Evolutionary conservation across 2,113 vertebrate genomes (phyloP), one percentile per base, ranked within the genome.

Genomic region (Myrmecobius fasciatus): DNA sequence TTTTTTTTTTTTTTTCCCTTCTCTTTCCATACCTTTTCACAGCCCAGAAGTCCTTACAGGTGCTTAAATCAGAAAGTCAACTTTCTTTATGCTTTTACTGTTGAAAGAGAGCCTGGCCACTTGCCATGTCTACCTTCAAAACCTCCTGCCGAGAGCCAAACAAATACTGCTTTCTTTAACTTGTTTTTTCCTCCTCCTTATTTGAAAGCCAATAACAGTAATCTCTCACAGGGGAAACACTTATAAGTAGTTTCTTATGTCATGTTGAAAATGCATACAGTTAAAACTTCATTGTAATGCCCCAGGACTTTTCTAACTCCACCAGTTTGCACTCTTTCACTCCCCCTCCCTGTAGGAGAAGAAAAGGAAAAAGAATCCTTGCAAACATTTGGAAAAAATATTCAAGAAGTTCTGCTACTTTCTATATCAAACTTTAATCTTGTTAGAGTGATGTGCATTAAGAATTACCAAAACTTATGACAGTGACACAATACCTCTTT

Each of bases 221-320:
- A 60, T 95, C 96, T 94, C 36, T 83, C 67, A 43, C 54, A 9
- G 3, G 53, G 52, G 88, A 91, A 95, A 93, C 75, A 92, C 94
- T 96, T 91, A 67, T 49, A 93, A 93, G 95, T 89, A 88, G 93
- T 96, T 92, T 95, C 93, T 53, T 12, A 89, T 51, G 91, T 92
- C 95, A 89, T 95, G 25, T 92, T 93, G 96, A 91, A 92, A 92
- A 83, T 28, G 25, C 89, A 89, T 53, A 52, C 43, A 54, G 89
- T 91, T 94, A 83, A 93, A 93, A 67, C 91, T 89, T 93, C 91
- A 54, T 54, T 92, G 90, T 92, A 60, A 36, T 88, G 90, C 93
- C 56, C 88, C 91, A 51, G 43, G 36, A 53, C 89, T 94, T 60
- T 9, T 75, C 93, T 91, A 54, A 89, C 83, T 94, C 24, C 96